These are phyloP conservation scores for Pseudopodoces humilis DNA, from an alignment of 2,113 vertebrate species.

Conservation along the genomic window DNA sequence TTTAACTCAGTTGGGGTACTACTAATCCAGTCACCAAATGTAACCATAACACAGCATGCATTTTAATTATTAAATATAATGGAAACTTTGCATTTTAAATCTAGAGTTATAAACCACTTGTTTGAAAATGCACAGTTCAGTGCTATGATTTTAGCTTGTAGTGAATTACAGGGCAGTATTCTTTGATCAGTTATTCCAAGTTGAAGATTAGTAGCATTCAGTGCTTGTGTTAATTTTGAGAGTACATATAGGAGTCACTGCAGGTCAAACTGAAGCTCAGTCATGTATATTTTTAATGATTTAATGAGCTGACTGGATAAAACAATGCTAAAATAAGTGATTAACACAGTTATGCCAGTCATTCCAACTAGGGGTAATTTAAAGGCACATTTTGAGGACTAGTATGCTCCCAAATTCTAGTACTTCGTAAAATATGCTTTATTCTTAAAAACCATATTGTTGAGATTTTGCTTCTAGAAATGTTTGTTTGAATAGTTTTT, in stretches of 20 bases:
- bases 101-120: slow-evolving; percentile 30
- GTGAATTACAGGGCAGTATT: slow-evolving; percentile 52
- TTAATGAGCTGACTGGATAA: slow-evolving; percentile 16
- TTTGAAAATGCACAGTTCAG: slow-evolving; percentile 45
- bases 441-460: background rate
- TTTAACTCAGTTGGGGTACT: slow-evolving; percentile 53
- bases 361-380: background rate
- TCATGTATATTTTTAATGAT: slow-evolving; percentile 43
- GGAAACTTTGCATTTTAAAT: slow-evolving; percentile 61
- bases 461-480: background rate
- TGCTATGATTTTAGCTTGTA: slow-evolving; percentile 28
- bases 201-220: slow-evolving; percentile 28
- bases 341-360: background rate
- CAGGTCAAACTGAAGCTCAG: slow-evolving; percentile 47
- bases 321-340: background rate
- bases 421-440: background rate
- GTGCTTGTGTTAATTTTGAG: slow-evolving; percentile 54
- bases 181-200: slow-evolving; percentile 56
- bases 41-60: slow-evolving; percentile 55
- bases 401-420: background rate
- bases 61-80: slow-evolving; percentile 67
- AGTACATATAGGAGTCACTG: slow-evolving; percentile 23
- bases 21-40: slow-evolving; percentile 64
- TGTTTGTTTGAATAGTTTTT: background rate
- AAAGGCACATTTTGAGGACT: background rate